Percentiles rank a stretch among this genome's conserved stretches.
Evolutionary conservation across 2,888 invertebrate species (phyloP).

Genomic region (Plebejus melissa): DNA sequence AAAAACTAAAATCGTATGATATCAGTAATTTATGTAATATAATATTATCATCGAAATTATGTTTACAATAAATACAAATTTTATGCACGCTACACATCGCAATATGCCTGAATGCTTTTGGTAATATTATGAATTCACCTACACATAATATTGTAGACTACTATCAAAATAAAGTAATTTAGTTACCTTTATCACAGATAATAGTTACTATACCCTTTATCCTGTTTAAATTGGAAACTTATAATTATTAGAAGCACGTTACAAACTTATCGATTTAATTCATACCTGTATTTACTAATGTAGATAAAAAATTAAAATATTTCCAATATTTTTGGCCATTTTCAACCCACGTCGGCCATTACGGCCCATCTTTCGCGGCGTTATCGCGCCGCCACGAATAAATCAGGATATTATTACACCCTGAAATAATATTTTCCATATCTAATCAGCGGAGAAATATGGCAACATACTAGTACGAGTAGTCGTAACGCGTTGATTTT

Average conservation of each 20-base stretch:
- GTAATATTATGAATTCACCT: not conserved
- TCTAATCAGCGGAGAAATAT: conserved; percentile 72
- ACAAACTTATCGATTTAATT: not conserved
- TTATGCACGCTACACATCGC: not conserved
- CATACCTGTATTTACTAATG: not conserved
- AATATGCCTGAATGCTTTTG: conserved; percentile 10
- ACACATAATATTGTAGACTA: not conserved
- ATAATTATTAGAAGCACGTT: not conserved
- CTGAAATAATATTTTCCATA: conserved; percentile 68
- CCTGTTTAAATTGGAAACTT: not conserved
- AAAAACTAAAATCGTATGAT: not conserved
- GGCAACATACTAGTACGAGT: conserved; percentile 52
- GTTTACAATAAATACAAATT: not conserved
- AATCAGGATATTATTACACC: conserved; percentile 70
- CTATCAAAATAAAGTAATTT: not conserved
- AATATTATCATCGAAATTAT: not conserved
- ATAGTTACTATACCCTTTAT: not conserved
- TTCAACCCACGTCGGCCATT: conserved; percentile 59
- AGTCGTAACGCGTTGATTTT: conserved; percentile 54
- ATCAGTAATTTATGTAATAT: not conserved
- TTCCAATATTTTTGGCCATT: conserved; percentile 56
- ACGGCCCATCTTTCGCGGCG: conserved; percentile 60
- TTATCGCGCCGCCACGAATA: conserved; percentile 67
- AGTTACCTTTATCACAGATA: not conserved
- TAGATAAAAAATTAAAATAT: conserved; percentile 56